A percentile compares a stretch with the other conserved stretches of the same genome.
phyloP scores from a whole-genome alignment of 1,140 invertebrate species.

The Hypsibius dujardini region DNA sequence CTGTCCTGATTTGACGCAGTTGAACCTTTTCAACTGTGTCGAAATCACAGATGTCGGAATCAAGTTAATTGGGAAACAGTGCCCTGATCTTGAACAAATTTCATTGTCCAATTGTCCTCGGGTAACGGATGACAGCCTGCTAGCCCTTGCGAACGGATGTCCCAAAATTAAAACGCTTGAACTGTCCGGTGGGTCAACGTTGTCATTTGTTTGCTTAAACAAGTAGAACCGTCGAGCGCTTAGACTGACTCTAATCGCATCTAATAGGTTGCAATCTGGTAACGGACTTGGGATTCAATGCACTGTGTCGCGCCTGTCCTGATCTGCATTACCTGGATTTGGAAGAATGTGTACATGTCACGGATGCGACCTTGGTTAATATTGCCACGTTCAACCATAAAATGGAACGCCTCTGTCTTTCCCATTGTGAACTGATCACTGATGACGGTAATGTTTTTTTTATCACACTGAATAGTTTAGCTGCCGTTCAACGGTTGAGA shows the following conservation, averaged over 20 bases:
- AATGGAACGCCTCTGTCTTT: constrained; percentile 79
- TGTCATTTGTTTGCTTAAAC: no score
- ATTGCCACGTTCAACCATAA: constrained; percentile 80
- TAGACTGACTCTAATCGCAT: no score
- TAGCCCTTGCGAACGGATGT: constrained; percentile 67
- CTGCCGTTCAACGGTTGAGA: no score
- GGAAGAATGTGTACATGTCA: constrained; percentile 87
- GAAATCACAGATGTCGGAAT: constrained; percentile 68
- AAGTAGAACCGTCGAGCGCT: no score
- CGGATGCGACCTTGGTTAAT: constrained; percentile 75
- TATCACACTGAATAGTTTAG: no score
- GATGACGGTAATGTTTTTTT: constrained; percentile 49
- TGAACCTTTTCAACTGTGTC: constrained; percentile 20
- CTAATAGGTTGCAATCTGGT: constrained; percentile 60
- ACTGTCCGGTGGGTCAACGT: constrained; percentile 44
- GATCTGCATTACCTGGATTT: constrained; percentile 91
- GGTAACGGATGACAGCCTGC: constrained; percentile 69
- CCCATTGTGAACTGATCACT: constrained; percentile 93
- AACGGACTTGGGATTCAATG: constrained; percentile 87
- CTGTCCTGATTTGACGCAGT: neutral
- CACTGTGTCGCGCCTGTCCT: constrained; percentile 68
- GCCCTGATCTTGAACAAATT: constrained; percentile 61
- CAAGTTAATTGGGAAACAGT: constrained; percentile 56
- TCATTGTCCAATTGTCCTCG: constrained; percentile 80
- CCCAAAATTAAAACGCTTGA: constrained; percentile 77